Evolutionary conservation across 30 jellyfish, hydroid and myxozoan genomes (phyloP).

Genomic region (Aurelia sp.): DNA sequence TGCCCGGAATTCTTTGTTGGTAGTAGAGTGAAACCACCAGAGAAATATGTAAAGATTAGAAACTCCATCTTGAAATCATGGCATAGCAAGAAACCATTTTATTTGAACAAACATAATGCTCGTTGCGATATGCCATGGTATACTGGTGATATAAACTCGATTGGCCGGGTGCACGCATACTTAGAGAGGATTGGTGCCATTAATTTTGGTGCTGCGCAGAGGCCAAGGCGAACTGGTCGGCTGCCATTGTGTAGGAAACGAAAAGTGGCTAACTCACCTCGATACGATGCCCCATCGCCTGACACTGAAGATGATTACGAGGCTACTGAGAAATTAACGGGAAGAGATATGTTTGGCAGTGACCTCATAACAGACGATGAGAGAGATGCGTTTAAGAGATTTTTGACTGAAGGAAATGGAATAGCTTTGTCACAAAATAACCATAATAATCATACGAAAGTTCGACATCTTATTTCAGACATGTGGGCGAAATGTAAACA

Average conservation of each 20-base stretch:
- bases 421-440: neutral
- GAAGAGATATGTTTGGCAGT: constrained; percentile 13
- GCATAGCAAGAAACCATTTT: constrained; percentile 60
- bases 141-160: constrained; percentile 71
- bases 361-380: constrained; percentile 41
- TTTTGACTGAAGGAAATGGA: constrained; percentile 35
- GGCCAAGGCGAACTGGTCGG: constrained; percentile 44
- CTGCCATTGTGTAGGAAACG: constrained; percentile 42
- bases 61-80: constrained; percentile 62
- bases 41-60: constrained; percentile 61
- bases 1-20: constrained; percentile 79
- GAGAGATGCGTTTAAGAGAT: constrained; percentile 44
- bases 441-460: constrained; percentile 10
- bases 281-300: constrained; percentile 59
- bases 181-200: constrained; percentile 69
- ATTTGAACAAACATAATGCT: constrained; percentile 64
- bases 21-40: constrained; percentile 78
- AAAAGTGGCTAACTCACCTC: constrained; percentile 38
- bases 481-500: constrained; percentile 72
- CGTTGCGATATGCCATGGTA: constrained; percentile 72
- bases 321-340: neutral
- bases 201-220: constrained; percentile 58
- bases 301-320: constrained; percentile 56
- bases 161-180: constrained; percentile 74
- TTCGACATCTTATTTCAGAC: constrained; percentile 38